Percentiles rank a stretch among this genome's conserved stretches.
Conservation (phyloP, 2,797 vertebrate species). For the Etheostoma perlongum region DNA sequence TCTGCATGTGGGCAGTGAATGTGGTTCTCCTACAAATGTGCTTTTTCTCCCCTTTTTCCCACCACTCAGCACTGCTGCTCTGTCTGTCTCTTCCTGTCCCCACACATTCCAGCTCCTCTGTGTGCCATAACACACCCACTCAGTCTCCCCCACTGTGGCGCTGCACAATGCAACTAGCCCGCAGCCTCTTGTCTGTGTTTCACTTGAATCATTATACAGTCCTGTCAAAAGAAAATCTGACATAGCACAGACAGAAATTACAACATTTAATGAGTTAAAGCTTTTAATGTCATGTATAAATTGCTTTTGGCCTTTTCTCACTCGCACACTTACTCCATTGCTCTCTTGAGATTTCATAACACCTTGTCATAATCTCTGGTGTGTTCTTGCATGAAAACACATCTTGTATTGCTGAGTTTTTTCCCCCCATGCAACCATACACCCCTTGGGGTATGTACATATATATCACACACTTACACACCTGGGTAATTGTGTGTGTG, state of each 20-base stretch:
- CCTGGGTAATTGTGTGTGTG: slow-evolving; percentile 29
- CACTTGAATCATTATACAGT: slow-evolving; percentile 1
- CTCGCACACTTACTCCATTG: background rate
- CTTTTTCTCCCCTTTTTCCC: slow-evolving; percentile 8
- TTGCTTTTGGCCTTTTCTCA: background rate
- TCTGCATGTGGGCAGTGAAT: slow-evolving; percentile 28
- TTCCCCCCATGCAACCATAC: background rate
- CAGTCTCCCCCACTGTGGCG: slow-evolving; percentile 45
- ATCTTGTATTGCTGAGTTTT: too few species aligned
- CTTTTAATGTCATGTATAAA: slow-evolving; percentile 11
- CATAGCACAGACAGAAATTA: background rate
- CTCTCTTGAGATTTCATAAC: slow-evolving; percentile 24
- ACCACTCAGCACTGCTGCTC: slow-evolving; percentile 58
- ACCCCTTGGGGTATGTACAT: background rate
- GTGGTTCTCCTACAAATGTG: slow-evolving; percentile 38
- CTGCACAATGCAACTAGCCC: slow-evolving; percentile 46
- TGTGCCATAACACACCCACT: slow-evolving; percentile 64
- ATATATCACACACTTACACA: slow-evolving; percentile 16
- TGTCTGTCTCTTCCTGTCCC: slow-evolving; percentile 66
- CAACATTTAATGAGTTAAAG: slow-evolving; percentile 1
- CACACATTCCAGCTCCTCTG: slow-evolving; percentile 72
- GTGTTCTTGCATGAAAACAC: slow-evolving; percentile 2
- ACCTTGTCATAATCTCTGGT: background rate
- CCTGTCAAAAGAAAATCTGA: background rate
- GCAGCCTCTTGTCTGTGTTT: slow-evolving; percentile 8